Conservation (phyloP, 1,140 invertebrate species). For the Dreissena polymorpha region DNA sequence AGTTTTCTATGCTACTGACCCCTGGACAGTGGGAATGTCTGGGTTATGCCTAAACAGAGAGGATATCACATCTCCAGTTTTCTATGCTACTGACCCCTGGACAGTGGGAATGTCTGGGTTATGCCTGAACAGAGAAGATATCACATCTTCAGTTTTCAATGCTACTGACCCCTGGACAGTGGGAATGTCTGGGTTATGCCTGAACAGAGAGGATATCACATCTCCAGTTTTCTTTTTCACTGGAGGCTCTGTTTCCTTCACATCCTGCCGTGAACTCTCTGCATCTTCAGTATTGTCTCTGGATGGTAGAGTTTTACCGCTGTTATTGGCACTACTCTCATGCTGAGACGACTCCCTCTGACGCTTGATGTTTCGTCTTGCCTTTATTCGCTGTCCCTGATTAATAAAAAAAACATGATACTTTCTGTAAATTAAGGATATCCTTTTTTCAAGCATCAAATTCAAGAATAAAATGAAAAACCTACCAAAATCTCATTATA, state of each 20-base stretch:
- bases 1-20: no score
- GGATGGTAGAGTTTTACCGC: not conserved
- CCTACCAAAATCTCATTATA: not conserved
- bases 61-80: no score
- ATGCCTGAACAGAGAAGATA: no score
- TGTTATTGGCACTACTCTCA: not conserved
- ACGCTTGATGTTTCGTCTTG: conserved; percentile 17
- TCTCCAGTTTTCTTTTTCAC: conserved; percentile 17
- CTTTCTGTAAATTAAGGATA: no score
- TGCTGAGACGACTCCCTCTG: not conserved
- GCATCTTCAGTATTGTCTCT: not conserved
- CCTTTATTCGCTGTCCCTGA: conserved; percentile 42
- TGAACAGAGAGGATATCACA: conserved; percentile 44
- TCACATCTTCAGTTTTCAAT: no score
- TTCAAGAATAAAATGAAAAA: no score
- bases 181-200: conserved; percentile 53
- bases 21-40: no score
- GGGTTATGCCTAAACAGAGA: no score
- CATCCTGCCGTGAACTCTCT: not conserved
- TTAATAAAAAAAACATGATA: not conserved
- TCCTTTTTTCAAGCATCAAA: no score
- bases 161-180: conserved; percentile 21
- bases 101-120: no score
- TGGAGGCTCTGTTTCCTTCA: not conserved
- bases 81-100: no score